Percentiles rank a stretch among this genome's conserved stretches.
These are phyloP conservation scores for Antheraea mylitta DNA, from an alignment of 1,140 invertebrate genomes.

Conservation along the genomic window DNA sequence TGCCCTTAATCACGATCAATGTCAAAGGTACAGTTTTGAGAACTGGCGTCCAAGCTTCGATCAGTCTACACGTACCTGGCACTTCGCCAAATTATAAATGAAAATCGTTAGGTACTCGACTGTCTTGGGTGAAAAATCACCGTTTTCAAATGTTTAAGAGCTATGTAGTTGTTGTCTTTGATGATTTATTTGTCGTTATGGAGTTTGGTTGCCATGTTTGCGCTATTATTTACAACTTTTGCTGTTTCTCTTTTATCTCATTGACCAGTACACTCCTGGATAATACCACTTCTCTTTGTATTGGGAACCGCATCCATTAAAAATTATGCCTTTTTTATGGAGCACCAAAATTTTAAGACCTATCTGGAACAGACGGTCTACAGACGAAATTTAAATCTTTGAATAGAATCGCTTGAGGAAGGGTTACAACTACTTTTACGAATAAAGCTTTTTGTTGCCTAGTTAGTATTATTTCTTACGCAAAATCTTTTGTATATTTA, in stretches of 20 bases:
- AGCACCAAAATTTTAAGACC: too few species aligned
- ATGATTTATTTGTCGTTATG: not conserved
- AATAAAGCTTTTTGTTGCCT: too few species aligned
- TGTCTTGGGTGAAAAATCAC: not conserved
- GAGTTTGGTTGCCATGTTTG: not conserved
- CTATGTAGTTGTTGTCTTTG: not conserved
- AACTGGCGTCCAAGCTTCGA: slow-evolving; percentile 1
- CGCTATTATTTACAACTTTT: not conserved
- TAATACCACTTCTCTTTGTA: not conserved
- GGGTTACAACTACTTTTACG: too few species aligned
- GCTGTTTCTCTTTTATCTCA: not conserved
- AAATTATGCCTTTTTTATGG: too few species aligned
- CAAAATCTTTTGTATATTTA: too few species aligned
- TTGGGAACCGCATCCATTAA: not conserved
- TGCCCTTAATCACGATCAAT: slow-evolving; percentile 2
- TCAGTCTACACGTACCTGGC: slow-evolving; percentile 3
- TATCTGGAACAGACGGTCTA: too few species aligned
- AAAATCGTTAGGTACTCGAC: not conserved
- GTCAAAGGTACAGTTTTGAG: slow-evolving; percentile 3
- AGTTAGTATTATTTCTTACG: too few species aligned
- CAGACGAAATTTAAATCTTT: too few species aligned
- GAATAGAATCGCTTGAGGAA: too few species aligned
- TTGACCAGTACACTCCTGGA: not conserved
- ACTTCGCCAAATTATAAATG: not conserved
- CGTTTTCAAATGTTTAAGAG: not conserved